phyloP scores from a whole-genome alignment of 1,140 invertebrate species.

The Ostrea edulis region DNA sequence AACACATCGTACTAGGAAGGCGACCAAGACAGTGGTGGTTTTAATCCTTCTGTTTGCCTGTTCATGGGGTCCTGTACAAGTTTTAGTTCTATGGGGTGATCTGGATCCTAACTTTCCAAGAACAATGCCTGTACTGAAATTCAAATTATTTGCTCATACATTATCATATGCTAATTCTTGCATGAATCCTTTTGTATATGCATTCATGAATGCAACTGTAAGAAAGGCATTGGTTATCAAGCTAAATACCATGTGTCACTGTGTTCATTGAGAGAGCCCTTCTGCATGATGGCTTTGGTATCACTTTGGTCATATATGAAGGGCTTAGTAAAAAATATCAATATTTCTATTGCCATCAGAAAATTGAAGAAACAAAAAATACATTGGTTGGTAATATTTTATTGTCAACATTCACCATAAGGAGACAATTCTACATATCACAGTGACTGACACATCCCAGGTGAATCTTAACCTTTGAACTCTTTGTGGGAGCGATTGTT shows the following conservation, averaged over 20 bases:
- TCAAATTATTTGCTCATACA: constrained; percentile 92
- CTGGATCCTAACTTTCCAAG: constrained; percentile 79
- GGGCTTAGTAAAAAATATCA: too few species aligned
- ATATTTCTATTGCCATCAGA: background rate
- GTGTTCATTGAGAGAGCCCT: too few species aligned
- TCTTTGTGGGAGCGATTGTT: constrained; percentile 10
- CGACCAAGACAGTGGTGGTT: constrained; percentile 94
- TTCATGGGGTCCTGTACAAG: constrained; percentile 96
- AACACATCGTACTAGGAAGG: constrained; percentile 82
- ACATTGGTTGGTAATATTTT: constrained; percentile 10
- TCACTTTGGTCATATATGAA: too few species aligned
- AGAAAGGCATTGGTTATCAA: constrained; percentile 82
- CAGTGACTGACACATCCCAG: constrained; percentile 30
- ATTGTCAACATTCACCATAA: constrained; percentile 32
- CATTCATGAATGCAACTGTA: constrained; percentile 92
- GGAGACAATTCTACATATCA: constrained; percentile 29
- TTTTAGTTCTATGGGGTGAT: constrained; percentile 75
- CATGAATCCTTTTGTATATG: constrained; percentile 96
- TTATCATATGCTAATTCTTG: constrained; percentile 96
- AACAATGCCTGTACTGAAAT: constrained; percentile 81
- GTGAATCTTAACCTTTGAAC: constrained; percentile 20
- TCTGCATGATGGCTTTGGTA: too few species aligned
- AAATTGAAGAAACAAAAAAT: background rate
- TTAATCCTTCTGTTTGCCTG: constrained; percentile 96
- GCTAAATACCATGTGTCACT: background rate